Base-by-base conservation (phyloP, 2,888 invertebrate genomes). In the Hesperia comma region DNA sequence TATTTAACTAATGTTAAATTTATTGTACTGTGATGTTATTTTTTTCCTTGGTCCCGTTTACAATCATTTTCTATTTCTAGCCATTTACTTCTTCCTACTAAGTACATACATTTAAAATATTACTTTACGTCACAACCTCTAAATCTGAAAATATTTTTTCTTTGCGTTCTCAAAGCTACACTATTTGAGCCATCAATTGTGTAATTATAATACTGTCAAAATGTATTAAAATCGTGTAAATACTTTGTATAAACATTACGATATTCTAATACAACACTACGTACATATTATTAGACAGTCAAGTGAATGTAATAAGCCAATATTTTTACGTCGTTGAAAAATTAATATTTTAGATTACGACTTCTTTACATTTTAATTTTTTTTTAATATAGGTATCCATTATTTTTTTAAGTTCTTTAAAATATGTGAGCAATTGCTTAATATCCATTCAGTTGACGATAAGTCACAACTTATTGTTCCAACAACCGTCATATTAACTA, bases 41-140 rank as follows among this genome's bases (percentile, higher is more conserved):
- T 37, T 37, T 15, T 46, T 46, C 15, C 57, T 64, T 58, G 57
- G 32, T 49, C 43, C 40, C 60, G 12, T 19, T 64, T 60, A 53
- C 14, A 64, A 58, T 32, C 21, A 58, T 37, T 37, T 51, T 37
- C 37, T 12, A 37, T n/a, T n/a, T n/a, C n/a, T n/a, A n/a, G n/a
- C n/a, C n/a, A n/a, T n/a, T n/a, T 37, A 10, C 10, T 12, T 37
- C 1, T 49, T 7, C 8, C 14, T 19, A 54, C 53, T 53, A n/a
- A n/a, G n/a, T n/a, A 66, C 21, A 12, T 17, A 19, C 12, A 21
- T 21, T 40, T 10, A 40, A 51, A 61, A 49, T 61, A 40, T 37
- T 37, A 46, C 7, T n/a, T n/a, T 17, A 46, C 19, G 37, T 61
- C 61, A 61, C 61, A 61, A 61, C 61, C 61, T 14, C 57, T 57